These are phyloP conservation scores for Calliphora vomitoria DNA, from an alignment of 2,888 invertebrate genomes.

Conservation along the genomic window DNA sequence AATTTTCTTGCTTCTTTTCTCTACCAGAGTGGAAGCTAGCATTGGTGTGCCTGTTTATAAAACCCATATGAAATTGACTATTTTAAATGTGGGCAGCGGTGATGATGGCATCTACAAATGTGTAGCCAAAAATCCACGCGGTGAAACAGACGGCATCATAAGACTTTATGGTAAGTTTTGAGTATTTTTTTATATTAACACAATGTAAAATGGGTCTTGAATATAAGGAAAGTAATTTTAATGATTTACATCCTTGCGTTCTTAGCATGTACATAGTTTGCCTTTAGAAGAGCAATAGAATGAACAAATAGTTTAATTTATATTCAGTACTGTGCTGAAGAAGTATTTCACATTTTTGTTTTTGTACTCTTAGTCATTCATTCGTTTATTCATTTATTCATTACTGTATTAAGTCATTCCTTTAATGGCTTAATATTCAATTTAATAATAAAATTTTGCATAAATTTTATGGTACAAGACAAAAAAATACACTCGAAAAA, in stretches of 20 bases:
- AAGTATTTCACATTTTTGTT: neutral
- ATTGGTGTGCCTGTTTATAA: conserved; percentile 91
- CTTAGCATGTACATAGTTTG: neutral
- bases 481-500: conserved; percentile 14
- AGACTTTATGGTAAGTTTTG: conserved; percentile 92
- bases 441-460: conserved; percentile 6
- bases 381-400: conserved; percentile 10
- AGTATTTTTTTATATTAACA: too few species aligned
- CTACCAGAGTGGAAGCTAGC: conserved; percentile 87
- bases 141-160: conserved; percentile 95
- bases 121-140: conserved; percentile 93
- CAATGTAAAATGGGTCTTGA: too few species aligned
- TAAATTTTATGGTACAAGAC: neutral
- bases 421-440: conserved; percentile 50
- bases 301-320: conserved; percentile 4
- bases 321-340: neutral
- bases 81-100: conserved; percentile 90
- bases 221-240: neutral
- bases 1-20: neutral
- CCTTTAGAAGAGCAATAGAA: neutral
- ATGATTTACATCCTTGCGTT: neutral
- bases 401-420: conserved; percentile 50
- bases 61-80: conserved; percentile 94
- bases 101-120: conserved; percentile 96
- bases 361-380: conserved; percentile 26